Evolutionary conservation across 2,888 invertebrate species (phyloP), one percentile per base, ranked within the genome.

Genomic region (Salticus scenicus): DNA sequence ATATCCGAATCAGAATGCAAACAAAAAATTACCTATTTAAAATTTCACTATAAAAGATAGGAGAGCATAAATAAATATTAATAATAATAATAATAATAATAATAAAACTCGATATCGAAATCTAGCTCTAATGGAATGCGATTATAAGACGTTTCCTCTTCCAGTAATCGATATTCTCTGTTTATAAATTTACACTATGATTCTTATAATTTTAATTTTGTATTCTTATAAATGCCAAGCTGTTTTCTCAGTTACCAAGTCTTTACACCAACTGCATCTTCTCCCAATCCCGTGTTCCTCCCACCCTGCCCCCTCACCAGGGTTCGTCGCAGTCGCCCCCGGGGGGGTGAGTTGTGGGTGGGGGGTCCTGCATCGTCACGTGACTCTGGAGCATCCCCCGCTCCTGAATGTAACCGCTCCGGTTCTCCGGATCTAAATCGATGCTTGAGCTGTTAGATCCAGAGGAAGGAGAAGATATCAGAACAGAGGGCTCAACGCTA

Each of bases 391-490:
- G 57, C 57, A 57, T 57, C 57, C 57, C 57, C 57, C 57, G 57
- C 57, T 57, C 57, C 57, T 20, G 57, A 57, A 57, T 57, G 57
- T 57, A 57, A 57, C 57, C 57, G 57, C 57, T 57, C 57, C 57
- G 57, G 57, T 24, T 57, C 57, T 57, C 57, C 57, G 42, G 42
- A 47, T 47, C 42, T 24, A 24, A 57, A 57, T 57, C 57, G 57
- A 57, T 57, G 57, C 57, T 57, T 24, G 24, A 5, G 24, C 20
- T 24, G 12, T 12, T 7, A 17, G 24, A 57, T 57, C 57, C 17
- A 5, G 57, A 20, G 57, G 24, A 57, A 24, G 24, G 57, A n/a
- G 57, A 5, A 24, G 57, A 24, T 24, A 57, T 1, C 57, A 20
- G 57, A 57, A 24, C 4, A 57, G 57, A 57, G 57, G 57, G 57